A percentile compares a stretch with the other conserved stretches of the same genome.
phyloP scores from a whole-genome alignment of 2,113 vertebrate genomes.

The Neoarius graeffei region DNA sequence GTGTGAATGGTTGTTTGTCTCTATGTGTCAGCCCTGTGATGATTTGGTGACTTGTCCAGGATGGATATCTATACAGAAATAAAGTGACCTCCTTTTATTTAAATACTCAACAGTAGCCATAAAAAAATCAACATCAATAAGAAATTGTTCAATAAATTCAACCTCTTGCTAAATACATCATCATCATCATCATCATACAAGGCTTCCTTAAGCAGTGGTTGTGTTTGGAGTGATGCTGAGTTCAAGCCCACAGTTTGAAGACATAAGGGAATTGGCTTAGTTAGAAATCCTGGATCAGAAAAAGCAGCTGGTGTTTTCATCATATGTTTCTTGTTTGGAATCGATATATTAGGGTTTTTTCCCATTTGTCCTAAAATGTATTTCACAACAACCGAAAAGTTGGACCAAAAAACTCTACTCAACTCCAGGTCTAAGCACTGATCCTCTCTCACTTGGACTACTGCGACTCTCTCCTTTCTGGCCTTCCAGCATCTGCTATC shows the following conservation, averaged over 20 bases:
- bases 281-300: neutral
- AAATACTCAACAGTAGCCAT: neutral
- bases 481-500: too few relatives aligned
- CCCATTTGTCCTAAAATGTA: neutral
- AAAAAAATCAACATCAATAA: neutral
- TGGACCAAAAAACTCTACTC: too few relatives aligned
- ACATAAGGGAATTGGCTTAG: neutral
- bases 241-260: neutral
- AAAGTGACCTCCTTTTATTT: neutral
- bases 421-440: too few relatives aligned
- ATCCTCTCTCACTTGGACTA: too few relatives aligned
- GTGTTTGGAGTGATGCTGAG: neutral
- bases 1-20: too few relatives aligned
- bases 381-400: neutral
- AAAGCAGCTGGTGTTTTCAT: neutral
- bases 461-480: too few relatives aligned
- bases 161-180: neutral
- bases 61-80: neutral
- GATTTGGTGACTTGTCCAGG: too few relatives aligned
- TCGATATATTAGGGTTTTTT: neutral
- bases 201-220: neutral
- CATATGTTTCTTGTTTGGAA: neutral
- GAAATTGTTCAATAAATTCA: neutral
- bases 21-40: too few relatives aligned
- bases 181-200: neutral